Base-by-base conservation (phyloP, 2,113 vertebrate species). In the Delphinus delphis region DNA sequence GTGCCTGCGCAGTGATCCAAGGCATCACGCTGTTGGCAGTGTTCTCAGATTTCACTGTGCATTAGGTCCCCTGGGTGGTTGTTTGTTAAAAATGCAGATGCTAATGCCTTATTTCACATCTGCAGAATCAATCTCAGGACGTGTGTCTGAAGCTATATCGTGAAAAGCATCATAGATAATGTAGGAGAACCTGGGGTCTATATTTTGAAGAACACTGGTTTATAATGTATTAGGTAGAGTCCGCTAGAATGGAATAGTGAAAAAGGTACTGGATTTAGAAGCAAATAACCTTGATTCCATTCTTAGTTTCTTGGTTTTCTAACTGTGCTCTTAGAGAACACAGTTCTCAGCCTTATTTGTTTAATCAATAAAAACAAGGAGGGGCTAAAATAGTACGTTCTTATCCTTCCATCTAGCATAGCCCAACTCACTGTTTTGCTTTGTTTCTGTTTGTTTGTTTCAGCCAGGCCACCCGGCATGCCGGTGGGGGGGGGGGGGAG, bases 171-270 rank as follows among this genome's bases (percentile, higher is more conserved):
- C 15, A 20, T 7, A 31, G 5, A 13, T 1, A 4, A 47, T 15
- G 8, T 31, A 70, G 11, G 33, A 33, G 4, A 6, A 81, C 21
- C 6, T 31, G 28, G 23, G 36, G 2, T 84, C 15, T 74, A 9
- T 58, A 38, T 60, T 84, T 93, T 81, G 47, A 83, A 97, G 53
- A 93, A 53, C 7, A 50, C 6, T 95, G 38, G 20, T 44, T 47
- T 79, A 53, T 50, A 7, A 62, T 55, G 67, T 76, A 21, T 58
- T 21, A 73, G 36, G 47, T 41, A 21, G 71, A 70, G 65, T 68
- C 15, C 13, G 25, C 31, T n/a, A 38, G 15, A 31, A 44, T 21
- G 8, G 18, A 85, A 47, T 17, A 70, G 20, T 50, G 53, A 82
- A 83, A 82, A 74, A 6, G 8, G 6, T 63, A 28, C 9, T 25